Evolutionary conservation across 2,113 vertebrate species (phyloP).

Genomic region (Climacteris rufus): DNA sequence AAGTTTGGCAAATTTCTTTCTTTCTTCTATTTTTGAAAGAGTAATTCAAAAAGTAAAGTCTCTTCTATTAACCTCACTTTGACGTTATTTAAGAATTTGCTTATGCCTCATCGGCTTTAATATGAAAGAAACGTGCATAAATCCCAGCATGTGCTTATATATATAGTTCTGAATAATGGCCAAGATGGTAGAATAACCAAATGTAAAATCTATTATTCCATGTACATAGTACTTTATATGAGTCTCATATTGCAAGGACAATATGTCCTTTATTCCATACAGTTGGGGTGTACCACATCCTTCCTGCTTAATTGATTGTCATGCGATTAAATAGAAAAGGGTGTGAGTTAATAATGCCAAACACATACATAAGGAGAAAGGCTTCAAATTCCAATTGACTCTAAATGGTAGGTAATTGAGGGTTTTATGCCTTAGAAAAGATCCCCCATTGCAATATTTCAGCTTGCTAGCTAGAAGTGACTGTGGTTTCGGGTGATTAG

Average conservation of each 20-base stretch:
- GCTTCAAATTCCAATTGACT: neutral
- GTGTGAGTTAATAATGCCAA: constrained; percentile 13
- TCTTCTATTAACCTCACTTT: neutral
- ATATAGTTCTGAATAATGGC: neutral
- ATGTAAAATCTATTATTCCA: neutral
- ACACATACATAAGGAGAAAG: neutral
- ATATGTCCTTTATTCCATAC: neutral
- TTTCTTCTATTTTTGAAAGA: neutral
- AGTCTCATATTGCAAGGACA: neutral
- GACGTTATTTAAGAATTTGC: neutral
- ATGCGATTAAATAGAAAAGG: neutral
- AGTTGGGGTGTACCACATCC: neutral
- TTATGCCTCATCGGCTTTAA: neutral
- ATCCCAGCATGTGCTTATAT: neutral
- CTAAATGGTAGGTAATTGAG: neutral
- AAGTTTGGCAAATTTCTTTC: neutral
- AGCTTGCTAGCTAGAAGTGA: neutral
- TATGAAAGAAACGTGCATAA: neutral
- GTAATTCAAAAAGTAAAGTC: neutral
- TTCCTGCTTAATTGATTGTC: neutral
- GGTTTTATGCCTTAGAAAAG: neutral
- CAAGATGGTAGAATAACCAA: neutral
- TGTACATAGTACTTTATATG: neutral
- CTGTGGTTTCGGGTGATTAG: neutral
- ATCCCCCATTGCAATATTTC: neutral